Conservation (phyloP, 1,140 invertebrate species). For the Proales similis region DNA sequence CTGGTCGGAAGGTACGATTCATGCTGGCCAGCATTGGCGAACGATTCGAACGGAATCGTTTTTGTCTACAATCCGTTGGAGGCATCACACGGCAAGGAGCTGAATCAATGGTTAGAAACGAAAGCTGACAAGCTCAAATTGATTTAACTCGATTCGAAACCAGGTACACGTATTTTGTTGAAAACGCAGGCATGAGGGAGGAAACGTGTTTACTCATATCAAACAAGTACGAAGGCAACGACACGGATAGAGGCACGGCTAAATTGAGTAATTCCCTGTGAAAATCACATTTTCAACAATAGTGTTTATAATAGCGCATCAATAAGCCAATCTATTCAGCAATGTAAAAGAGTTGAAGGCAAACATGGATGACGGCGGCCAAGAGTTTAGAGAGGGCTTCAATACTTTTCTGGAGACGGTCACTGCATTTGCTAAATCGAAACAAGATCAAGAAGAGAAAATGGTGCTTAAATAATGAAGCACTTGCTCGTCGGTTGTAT, state of each 20-base stretch:
- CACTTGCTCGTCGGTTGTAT: too few species aligned
- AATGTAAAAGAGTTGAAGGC: constrained; percentile 61
- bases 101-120: constrained; percentile 60
- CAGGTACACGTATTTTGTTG: constrained; percentile 66
- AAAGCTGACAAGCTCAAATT: neutral
- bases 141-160: constrained; percentile 19
- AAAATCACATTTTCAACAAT: neutral
- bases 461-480: constrained; percentile 36
- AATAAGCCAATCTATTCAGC: constrained; percentile 59
- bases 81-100: constrained; percentile 58
- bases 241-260: neutral
- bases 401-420: constrained; percentile 56
- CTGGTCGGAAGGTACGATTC: constrained; percentile 61
- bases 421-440: constrained; percentile 18
- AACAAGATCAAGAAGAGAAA: constrained; percentile 38
- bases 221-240: constrained; percentile 42
- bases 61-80: constrained; percentile 64
- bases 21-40: constrained; percentile 69
- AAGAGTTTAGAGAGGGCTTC: constrained; percentile 62
- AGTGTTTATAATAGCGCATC: neutral
- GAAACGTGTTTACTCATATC: constrained; percentile 48
- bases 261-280: constrained; percentile 6
- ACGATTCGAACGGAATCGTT: constrained; percentile 65
- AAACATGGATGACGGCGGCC: constrained; percentile 62
- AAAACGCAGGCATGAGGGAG: constrained; percentile 51